A percentile compares a stretch with the other conserved stretches of the same genome.
phyloP scores from a whole-genome alignment of 2,888 invertebrate genomes.

The Ochropacha duplaris region DNA sequence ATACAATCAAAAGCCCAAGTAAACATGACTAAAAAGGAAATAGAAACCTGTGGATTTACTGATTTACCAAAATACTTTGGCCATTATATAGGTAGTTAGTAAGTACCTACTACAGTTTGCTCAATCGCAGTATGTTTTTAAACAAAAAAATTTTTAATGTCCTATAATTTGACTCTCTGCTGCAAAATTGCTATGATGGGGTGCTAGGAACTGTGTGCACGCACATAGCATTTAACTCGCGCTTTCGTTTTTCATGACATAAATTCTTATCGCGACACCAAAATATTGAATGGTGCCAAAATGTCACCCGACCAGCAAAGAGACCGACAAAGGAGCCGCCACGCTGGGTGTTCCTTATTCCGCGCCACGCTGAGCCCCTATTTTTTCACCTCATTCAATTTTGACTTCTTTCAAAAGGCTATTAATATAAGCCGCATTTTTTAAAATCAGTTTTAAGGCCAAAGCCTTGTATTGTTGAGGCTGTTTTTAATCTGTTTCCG shows the following conservation, averaged over 20 bases:
- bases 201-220: not conserved
- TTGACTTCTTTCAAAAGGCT: slow-evolving; percentile 83
- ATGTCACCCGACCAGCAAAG: slow-evolving; percentile 79
- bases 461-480: slow-evolving; percentile 75
- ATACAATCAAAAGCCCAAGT: not conserved
- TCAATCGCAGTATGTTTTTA: too few relatives aligned
- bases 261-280: slow-evolving; percentile 79
- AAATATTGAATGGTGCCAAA: slow-evolving; percentile 83
- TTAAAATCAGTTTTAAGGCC: slow-evolving; percentile 75
- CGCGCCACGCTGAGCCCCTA: slow-evolving; percentile 71
- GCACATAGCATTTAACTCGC: slow-evolving; percentile 48
- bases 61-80: too few relatives aligned
- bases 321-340: slow-evolving; percentile 77
- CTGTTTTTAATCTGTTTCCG: slow-evolving; percentile 81
- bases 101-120: too few relatives aligned
- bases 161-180: not conserved
- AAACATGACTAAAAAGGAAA: not conserved
- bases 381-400: slow-evolving; percentile 83
- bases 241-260: slow-evolving; percentile 71
- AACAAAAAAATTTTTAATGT: too few relatives aligned
- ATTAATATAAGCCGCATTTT: slow-evolving; percentile 82
- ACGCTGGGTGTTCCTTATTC: slow-evolving; percentile 78
- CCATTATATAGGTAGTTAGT: too few relatives aligned
- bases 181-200: not conserved
- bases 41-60: not conserved